Evolutionary conservation across 2,888 invertebrate genomes (phyloP).

Genomic region (Idaea aversata): DNA sequence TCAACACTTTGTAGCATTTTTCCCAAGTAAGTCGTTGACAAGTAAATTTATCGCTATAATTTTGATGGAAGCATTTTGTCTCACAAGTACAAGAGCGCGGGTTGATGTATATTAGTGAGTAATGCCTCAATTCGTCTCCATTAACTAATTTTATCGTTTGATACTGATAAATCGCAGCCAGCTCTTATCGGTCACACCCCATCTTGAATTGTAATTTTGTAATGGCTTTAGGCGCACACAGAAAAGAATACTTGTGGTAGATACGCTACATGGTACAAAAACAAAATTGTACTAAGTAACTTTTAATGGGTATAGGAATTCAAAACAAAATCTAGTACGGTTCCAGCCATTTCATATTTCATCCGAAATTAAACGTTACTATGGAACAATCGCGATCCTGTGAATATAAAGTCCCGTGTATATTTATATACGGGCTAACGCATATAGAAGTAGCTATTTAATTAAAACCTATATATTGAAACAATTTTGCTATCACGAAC

Average conservation of each 20-base stretch:
- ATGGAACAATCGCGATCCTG: not conserved
- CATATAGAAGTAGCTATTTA: not conserved
- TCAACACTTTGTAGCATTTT: constrained; percentile 39
- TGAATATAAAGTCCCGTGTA: not conserved
- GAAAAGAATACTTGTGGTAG: not conserved
- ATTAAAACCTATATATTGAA: not conserved
- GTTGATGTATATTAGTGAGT: constrained; percentile 47
- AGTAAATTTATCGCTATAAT: constrained; percentile 47
- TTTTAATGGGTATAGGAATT: not conserved
- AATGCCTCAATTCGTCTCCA: constrained; percentile 58
- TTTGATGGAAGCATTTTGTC: constrained; percentile 42
- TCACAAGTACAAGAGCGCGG: constrained; percentile 25
- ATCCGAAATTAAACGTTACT: not conserved
- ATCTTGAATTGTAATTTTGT: constrained; percentile 4
- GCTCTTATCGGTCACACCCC: constrained; percentile 4
- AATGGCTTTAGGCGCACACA: not conserved
- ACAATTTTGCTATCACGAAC: not conserved
- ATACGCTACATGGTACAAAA: not conserved
- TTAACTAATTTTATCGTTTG: constrained; percentile 49
- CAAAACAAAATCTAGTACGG: not conserved
- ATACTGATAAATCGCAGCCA: constrained; percentile 55
- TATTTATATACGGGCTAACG: not conserved
- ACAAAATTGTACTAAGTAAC: not conserved
- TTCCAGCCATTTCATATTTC: not conserved
- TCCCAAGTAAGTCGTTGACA: constrained; percentile 39